Evolutionary conservation across 2,888 invertebrate genomes (phyloP), one percentile per base, ranked within the genome.

Genomic region (Allolobophora icterica): DNA sequence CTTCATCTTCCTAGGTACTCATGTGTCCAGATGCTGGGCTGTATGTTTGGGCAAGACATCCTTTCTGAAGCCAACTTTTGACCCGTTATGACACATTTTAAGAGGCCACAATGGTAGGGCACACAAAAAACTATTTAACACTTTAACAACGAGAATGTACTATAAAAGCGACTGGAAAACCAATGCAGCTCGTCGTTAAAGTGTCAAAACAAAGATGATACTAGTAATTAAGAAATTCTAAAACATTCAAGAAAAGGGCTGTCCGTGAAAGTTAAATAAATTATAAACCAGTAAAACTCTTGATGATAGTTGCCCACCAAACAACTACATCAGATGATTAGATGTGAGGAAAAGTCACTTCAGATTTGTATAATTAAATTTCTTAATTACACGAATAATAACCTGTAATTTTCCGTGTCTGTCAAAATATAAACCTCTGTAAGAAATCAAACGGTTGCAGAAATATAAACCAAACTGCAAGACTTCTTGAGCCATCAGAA

Each of bases 401-500:
- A 71, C 15, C n/a, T 17, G 71, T 71, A n/a, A n/a, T 71, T 87
- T 87, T 24, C 38, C 19, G 19, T 87, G 87, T 35, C 1, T 38
- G 87, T 87, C 87, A 38, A 87, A 87, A 87, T 87, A 87, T 87
- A 87, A 87, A 87, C 30, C 87, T 87, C 87, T 34, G 34, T 38
- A 87, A 87, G 87, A 34, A 87, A 87, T 21, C n/a, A 19, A 87
- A 87, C 71, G 13, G 6, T n/a, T 71, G 35, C 38, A 35, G 87
- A 87, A 87, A 87, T 87, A 87, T 87, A 87, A 87, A 87, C 24
- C 87, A 35, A 87, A 35, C 87, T 34, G 87, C 87, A 35, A 34
- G 87, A 87, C 35, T 87, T 87, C 87, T 87, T 87, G 87, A 87
- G 87, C 87, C 87, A 35, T 38, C 35, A 35, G 87, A 87, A 87